Evolutionary conservation across 2,888 invertebrate species (phyloP).

Genomic region (Erannis defoliaria): DNA sequence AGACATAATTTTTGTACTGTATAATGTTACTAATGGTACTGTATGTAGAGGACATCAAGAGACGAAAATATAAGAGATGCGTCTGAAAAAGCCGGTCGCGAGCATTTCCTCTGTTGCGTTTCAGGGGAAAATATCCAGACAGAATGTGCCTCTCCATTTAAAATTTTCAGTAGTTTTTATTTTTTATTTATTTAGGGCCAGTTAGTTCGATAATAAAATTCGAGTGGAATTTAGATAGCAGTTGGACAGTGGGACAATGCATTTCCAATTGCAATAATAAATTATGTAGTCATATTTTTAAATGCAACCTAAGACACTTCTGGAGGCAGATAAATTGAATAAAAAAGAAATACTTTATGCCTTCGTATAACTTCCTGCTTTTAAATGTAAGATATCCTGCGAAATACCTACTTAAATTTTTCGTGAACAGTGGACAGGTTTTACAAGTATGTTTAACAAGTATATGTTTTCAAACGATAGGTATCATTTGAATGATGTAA

Average conservation of each 20-base stretch:
- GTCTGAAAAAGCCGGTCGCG: conserved; percentile 71
- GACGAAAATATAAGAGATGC: conserved; percentile 51
- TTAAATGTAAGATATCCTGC: conserved; percentile 1
- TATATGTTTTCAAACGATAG: conserved; percentile 1
- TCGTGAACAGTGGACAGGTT: neutral
- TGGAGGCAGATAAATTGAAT: neutral
- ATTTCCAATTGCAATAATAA: neutral
- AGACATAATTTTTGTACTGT: neutral
- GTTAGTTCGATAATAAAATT: neutral
- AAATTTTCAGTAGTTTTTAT: neutral
- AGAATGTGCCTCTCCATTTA: conserved; percentile 7
- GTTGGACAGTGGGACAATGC: neutral
- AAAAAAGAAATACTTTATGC: conserved; percentile 1
- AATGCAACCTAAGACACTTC: neutral
- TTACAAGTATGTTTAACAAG: neutral
- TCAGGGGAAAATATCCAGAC: conserved; percentile 45
- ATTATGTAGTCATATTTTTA: neutral
- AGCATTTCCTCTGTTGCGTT: conserved; percentile 71
- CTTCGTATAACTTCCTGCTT: conserved; percentile 11
- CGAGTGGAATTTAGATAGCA: neutral
- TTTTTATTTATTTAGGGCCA: neutral
- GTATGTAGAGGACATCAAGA: conserved; percentile 7
- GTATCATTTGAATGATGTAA: conserved; percentile 4
- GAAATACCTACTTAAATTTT: conserved; percentile 11
- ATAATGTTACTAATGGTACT: conserved; percentile 16